Conservation (phyloP, 2,888 invertebrate species). For the Piscicola geometra region DNA sequence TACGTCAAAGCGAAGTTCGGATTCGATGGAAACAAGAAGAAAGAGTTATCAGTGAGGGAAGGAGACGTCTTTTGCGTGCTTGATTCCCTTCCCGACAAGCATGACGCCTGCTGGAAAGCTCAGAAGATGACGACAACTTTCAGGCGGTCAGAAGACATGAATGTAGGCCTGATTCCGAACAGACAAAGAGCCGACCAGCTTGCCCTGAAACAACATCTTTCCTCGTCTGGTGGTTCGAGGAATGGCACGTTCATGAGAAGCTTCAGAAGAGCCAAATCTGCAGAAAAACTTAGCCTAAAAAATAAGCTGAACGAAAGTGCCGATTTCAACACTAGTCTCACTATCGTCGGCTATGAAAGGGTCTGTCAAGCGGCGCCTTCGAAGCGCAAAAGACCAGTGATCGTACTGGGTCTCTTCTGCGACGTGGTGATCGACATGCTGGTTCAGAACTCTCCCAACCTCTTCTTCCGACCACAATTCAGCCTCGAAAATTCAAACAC, state of each 20-base stretch:
- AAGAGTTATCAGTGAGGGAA: conserved; percentile 40
- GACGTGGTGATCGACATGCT: conserved; percentile 41
- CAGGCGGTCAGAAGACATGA: conserved; percentile 32
- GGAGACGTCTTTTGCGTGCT: conserved; percentile 43
- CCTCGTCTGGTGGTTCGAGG: conserved; percentile 17
- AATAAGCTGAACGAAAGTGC: conserved; percentile 36
- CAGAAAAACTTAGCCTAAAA: conserved; percentile 36
- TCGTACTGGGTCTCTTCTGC: conserved; percentile 44
- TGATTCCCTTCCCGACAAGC: conserved; percentile 42
- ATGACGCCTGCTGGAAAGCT: conserved; percentile 42
- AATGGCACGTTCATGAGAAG: conserved; percentile 40
- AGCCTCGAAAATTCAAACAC: conserved; percentile 28
- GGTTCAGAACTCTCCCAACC: conserved; percentile 38
- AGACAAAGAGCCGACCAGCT: conserved; percentile 41
- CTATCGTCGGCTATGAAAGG: conserved; percentile 41
- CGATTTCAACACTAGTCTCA: conserved; percentile 32
- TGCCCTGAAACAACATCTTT: conserved; percentile 36
- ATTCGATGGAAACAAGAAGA: conserved; percentile 35
- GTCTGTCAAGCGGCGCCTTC: conserved; percentile 38
- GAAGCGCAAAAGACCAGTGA: conserved; percentile 40
- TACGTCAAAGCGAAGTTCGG: conserved; percentile 42
- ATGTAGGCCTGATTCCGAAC: conserved; percentile 43
- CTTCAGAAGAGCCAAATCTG: conserved; percentile 43
- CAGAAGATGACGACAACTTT: conserved; percentile 35
- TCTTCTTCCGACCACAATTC: conserved; percentile 37